These are phyloP conservation scores for Xestia rhomboidea DNA, from an alignment of 2,888 invertebrate species.

Conservation along the genomic window DNA sequence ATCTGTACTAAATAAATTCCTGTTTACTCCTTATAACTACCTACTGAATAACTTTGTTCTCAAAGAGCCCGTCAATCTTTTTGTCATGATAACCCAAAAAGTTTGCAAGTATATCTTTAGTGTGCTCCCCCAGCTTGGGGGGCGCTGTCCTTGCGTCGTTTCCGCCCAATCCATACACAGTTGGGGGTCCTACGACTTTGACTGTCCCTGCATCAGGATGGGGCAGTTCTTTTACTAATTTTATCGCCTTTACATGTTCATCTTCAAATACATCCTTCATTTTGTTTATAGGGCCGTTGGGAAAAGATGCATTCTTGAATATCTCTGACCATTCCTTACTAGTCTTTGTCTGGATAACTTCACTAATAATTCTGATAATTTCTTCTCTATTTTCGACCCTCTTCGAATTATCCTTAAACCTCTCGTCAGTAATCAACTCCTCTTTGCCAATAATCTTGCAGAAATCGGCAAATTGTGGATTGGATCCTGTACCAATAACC, in stretches of 20 bases:
- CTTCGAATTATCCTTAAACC: conserved; percentile 93
- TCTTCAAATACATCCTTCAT: conserved; percentile 96
- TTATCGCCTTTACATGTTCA: conserved; percentile 94
- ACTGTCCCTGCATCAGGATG: conserved; percentile 93
- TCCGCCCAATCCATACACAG: conserved; percentile 93
- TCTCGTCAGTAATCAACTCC: conserved; percentile 91
- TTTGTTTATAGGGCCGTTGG: conserved; percentile 97
- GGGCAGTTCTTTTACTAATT: conserved; percentile 93
- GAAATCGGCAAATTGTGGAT: conserved; percentile 94
- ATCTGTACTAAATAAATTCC: background rate
- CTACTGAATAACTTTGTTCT: conserved; percentile 81
- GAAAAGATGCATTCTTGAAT: conserved; percentile 94
- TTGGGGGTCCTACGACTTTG: conserved; percentile 96
- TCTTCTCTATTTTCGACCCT: conserved; percentile 94
- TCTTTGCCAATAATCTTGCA: conserved; percentile 92
- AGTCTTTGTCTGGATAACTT: conserved; percentile 91
- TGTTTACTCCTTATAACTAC: conserved; percentile 59
- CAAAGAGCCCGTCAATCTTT: conserved; percentile 91
- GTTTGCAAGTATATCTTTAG: conserved; percentile 93
- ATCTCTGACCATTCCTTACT: conserved; percentile 94
- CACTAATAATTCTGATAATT: conserved; percentile 92
- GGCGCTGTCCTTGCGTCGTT: conserved; percentile 94
- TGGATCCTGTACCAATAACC: conserved; percentile 96
- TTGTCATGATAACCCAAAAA: conserved; percentile 92
- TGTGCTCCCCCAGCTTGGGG: conserved; percentile 97